Evolutionary conservation across 2,797 vertebrate species (phyloP).

Genomic region (Simalia tracyae): DNA sequence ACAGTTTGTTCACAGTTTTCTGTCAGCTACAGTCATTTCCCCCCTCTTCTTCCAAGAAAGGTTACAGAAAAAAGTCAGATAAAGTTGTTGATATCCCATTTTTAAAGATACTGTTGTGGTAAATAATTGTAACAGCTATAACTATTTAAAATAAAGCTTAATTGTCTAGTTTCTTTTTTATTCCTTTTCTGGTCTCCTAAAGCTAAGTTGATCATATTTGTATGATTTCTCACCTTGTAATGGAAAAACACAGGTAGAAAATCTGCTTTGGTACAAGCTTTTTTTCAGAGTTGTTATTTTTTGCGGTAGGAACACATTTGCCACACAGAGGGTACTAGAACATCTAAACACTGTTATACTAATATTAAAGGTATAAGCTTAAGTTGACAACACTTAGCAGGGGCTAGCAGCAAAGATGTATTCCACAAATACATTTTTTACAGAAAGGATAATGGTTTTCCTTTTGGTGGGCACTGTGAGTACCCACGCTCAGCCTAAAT

Average conservation of each 20-base stretch:
- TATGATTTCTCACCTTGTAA: background rate
- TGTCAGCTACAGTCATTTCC: background rate
- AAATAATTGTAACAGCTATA: background rate
- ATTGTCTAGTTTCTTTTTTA: background rate
- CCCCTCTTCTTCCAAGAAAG: background rate
- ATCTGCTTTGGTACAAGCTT: background rate
- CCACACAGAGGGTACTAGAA: background rate
- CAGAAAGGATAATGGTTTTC: background rate
- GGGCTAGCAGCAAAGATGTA: background rate
- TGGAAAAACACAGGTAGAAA: background rate
- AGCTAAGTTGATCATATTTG: background rate
- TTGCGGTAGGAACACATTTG: background rate
- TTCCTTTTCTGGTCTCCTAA: background rate
- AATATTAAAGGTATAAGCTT: background rate
- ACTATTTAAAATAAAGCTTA: background rate
- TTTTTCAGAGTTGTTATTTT: background rate
- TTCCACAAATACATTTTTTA: background rate
- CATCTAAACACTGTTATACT: background rate
- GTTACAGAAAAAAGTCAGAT: background rate
- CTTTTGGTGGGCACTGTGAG: background rate
- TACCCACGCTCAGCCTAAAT: background rate
- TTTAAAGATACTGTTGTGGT: slow-evolving; percentile 6
- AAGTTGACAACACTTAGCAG: background rate
- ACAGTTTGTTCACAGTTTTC: slow-evolving; percentile 21
- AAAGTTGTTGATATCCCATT: background rate